Evolutionary conservation across 2,113 vertebrate species (phyloP).

Genomic region (Gambusia affinis): DNA sequence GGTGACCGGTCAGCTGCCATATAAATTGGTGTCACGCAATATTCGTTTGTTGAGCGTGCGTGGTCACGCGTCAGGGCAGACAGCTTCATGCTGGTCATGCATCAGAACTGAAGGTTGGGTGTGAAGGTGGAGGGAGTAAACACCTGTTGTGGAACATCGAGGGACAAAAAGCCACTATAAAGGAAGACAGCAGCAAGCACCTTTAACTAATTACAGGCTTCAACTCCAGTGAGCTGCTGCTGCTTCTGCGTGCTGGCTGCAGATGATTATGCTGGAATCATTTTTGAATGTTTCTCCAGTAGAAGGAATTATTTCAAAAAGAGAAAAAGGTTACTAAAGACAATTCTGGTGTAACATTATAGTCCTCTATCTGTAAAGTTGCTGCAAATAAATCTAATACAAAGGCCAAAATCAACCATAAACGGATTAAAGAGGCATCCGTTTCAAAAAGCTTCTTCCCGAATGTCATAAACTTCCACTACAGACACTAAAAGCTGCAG

Average conservation of each 20-base stretch:
- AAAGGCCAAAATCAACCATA: too few relatives aligned
- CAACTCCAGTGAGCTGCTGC: slow-evolving; percentile 33
- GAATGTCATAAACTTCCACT: neutral
- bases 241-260: slow-evolving; percentile 30
- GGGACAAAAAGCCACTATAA: neutral
- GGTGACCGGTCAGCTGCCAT: neutral
- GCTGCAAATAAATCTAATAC: neutral
- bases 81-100: slow-evolving; percentile 46
- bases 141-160: slow-evolving; percentile 48
- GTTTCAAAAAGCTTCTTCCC: neutral
- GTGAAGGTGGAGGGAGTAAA: slow-evolving; percentile 10
- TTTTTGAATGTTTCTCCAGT: slow-evolving; percentile 15
- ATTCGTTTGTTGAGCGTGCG: slow-evolving; percentile 4
- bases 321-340: neutral
- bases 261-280: slow-evolving; percentile 10
- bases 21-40: slow-evolving; percentile 4
- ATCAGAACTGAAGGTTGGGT: slow-evolving; percentile 15
- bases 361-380: neutral
- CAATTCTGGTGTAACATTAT: neutral
- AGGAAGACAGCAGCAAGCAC: slow-evolving; percentile 25
- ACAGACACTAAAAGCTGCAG: neutral
- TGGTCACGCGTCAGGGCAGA: slow-evolving; percentile 25
- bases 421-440: neutral
- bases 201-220: slow-evolving; percentile 47
- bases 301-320: neutral